Evolutionary conservation across 2,797 vertebrate species (phyloP).

Genomic region (Loris lydekkerianus): DNA sequence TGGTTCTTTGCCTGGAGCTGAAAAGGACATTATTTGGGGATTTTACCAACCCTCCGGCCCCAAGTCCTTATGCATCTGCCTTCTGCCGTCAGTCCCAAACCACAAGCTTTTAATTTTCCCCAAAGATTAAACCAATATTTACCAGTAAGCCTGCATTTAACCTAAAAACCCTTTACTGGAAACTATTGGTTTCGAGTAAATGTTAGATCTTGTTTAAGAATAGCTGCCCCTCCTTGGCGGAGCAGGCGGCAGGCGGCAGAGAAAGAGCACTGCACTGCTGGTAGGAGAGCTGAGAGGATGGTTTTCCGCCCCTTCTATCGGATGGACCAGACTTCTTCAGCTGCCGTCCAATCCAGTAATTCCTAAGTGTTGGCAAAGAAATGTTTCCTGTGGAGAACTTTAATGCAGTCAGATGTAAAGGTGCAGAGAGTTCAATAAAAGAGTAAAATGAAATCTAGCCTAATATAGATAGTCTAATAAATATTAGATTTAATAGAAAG

Average conservation of each 20-base stretch:
- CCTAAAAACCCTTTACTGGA: conserved; percentile 76
- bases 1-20: conserved; percentile 83
- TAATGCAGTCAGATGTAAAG: conserved; percentile 3
- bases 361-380: conserved; percentile 30
- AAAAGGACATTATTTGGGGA: conserved; percentile 83
- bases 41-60: conserved; percentile 82
- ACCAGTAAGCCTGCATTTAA: conserved; percentile 83
- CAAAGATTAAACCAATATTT: conserved; percentile 85
- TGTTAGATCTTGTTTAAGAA: conserved; percentile 79
- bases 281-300: not conserved
- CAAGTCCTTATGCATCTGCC: conserved; percentile 83
- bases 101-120: conserved; percentile 86
- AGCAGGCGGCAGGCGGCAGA: not conserved
- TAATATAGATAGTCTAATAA: conserved; percentile 44
- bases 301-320: not conserved
- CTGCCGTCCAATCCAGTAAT: not conserved
- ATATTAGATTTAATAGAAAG: conserved; percentile 58
- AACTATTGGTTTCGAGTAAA: conserved; percentile 82
- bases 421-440: conserved; percentile 21
- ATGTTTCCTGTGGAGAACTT: conserved; percentile 1
- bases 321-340: not conserved
- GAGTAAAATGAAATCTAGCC: conserved; percentile 36
- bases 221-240: conserved; percentile 54
- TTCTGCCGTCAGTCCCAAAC: conserved; percentile 85
- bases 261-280: not conserved